Base-by-base conservation (phyloP, 2,797 vertebrate species). In the Gymnodraco acuticeps region DNA sequence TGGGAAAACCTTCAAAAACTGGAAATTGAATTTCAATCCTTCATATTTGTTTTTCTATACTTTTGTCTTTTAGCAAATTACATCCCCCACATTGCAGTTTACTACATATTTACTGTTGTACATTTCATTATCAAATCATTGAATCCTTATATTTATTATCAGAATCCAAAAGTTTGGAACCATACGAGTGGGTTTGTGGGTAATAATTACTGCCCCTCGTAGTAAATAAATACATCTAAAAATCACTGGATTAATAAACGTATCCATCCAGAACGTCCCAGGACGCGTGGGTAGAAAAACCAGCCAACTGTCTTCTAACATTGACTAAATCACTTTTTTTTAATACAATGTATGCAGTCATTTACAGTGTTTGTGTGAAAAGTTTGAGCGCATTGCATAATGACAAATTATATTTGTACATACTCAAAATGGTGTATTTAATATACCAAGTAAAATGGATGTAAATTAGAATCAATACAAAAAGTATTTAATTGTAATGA, bases 1-100 rank as follows among this genome's bases (percentile, higher is more conserved):
- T 83, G 75, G 64, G 14, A 84, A 89, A 90, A 58, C 52, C 78
- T 72, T 58, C 3, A 51, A 67, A 58, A 68, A 45, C 43, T 19
- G 1, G 5, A 23, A 51, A 43, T 58, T 50, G 3, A 11, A 33
- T 33, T 33, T 38, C 33, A 9, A 23, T 38, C 17, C 15, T 17
- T 70, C 7, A 12, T 31, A 4, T 31, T 50, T 51, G 1, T 42
- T 8, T 58, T 51, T 58, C n/a, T 51, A 8, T 8, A 50, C 11
- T n/a, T n/a, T 50, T 15, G 10, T 42, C 13, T 50, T 58, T 27
- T 4, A 47, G 19, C 19, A 41, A 13, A 33, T 27, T 19, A 38
- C 15, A 23, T 14, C n/a, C n/a, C 19, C 10, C 48, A 12, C 31
- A 52, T 23, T 42, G 8, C 45, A 17, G 14, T 52, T 41, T 12